Conservation (phyloP, 2,113 vertebrate species). For the Saguinus imperator region DNA sequence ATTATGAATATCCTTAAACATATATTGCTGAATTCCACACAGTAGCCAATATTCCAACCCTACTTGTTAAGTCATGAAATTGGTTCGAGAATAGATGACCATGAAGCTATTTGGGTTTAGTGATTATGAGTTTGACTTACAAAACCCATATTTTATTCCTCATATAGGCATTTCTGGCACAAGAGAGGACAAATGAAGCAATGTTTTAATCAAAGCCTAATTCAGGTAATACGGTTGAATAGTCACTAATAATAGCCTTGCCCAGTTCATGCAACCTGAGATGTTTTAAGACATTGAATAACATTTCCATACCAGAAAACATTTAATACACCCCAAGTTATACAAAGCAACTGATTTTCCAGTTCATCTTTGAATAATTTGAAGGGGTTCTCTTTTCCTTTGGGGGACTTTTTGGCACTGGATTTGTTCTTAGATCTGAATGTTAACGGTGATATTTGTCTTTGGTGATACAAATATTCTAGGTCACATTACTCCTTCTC, state of each 20-base stretch:
- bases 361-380: conserved; percentile 6
- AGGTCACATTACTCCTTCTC: neutral
- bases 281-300: conserved; percentile 10
- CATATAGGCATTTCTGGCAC: neutral
- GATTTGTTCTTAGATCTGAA: conserved; percentile 12
- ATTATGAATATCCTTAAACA: conserved; percentile 27
- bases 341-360: conserved; percentile 29
- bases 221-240: neutral
- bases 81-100: neutral
- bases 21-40: conserved; percentile 20
- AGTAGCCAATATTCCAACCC: neutral
- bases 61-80: neutral
- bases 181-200: neutral
- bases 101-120: neutral
- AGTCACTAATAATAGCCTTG: conserved; percentile 8
- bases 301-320: conserved; percentile 3
- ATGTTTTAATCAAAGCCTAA: neutral
- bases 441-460: neutral
- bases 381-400: neutral
- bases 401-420: neutral
- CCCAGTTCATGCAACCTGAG: neutral
- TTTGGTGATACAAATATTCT: neutral
- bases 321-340: neutral
- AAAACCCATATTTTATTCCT: conserved; percentile 30
- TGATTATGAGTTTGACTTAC: neutral